Evolutionary conservation across 2,113 vertebrate species (phyloP), one percentile per base, ranked within the genome.

Genomic region (Indri indri): DNA sequence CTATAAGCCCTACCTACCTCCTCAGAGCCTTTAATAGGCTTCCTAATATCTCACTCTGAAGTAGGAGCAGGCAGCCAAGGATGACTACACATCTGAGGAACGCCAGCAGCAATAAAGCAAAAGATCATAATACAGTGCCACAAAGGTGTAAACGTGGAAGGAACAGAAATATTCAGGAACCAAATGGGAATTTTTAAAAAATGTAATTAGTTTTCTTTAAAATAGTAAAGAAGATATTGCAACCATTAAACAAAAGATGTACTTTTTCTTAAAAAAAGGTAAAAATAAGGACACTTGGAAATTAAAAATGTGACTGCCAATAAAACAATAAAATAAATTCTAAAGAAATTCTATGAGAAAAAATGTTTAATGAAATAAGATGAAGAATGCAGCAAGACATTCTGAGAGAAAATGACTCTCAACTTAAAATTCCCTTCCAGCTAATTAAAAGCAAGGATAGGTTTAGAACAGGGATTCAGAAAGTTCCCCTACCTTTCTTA

Each of bases 251-350:
- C 37, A 37, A 71, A 95, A 77, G 59, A 68, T 47, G 16, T 2
- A 40, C 22, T 81, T 83, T 50, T 91, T 80, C n/a, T n/a, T n/a
- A 6, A 57, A 61, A 88, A n/a, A 45, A 8, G 14, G 4, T 32
- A 80, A 80, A 94, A 90, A 76, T 86, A 81, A 91, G 25, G 94
- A 76, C 18, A 34, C 23, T 61, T 40, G 25, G 71, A 84, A 80
- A 93, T 91, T n/a, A 91, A 96, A 94, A 88, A 63, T 47, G 4
- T 88, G 70, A 37, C 25, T 88, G 45, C 22, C 59, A 40, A 54
- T 45, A 65, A 68, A 93, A 45, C 17, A 91, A 40, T 42, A 40
- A 59, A 73, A 74, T 32, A 59, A 40, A 88, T 20, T 8, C 13
- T 42, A 59, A 73, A 74, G 37, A 59, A 40, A 88, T 20, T 8